A percentile compares a stretch with the other conserved stretches of the same genome.
Evolutionary conservation across 2,797 vertebrate genomes (phyloP).

Genomic region (Rhadinocentrus ornatus): DNA sequence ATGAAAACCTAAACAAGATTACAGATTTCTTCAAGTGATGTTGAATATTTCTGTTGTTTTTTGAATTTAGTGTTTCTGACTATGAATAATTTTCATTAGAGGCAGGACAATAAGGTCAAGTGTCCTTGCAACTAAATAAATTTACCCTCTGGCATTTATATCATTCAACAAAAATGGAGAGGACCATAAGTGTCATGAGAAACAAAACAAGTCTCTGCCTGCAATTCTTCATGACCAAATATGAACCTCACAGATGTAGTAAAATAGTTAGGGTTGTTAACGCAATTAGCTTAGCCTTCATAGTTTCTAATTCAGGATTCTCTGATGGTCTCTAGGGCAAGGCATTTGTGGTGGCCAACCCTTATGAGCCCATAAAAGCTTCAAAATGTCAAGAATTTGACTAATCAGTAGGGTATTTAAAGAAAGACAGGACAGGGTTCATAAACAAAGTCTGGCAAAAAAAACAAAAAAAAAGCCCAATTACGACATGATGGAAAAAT

Average conservation of each 20-base stretch:
- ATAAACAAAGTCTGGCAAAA: conserved; percentile 90
- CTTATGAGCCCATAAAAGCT: conserved; percentile 73
- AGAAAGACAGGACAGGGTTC: conserved; percentile 82
- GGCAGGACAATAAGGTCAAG: conserved; percentile 47
- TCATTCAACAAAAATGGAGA: conserved; percentile 58
- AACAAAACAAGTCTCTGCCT: conserved; percentile 59
- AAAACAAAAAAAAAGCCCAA: conserved; percentile 60
- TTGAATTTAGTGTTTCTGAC: conserved; percentile 39
- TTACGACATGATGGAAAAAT: conserved; percentile 81
- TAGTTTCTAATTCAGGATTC: conserved; percentile 73
- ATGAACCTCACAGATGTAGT: conserved; percentile 71
- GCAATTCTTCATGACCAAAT: conserved; percentile 74
- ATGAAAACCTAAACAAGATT: conserved; percentile 53
- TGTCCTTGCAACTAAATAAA: conserved; percentile 43
- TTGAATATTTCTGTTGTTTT: conserved; percentile 42
- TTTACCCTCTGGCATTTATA: conserved; percentile 47
- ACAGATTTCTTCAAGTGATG: conserved; percentile 30
- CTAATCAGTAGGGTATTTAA: conserved; percentile 87
- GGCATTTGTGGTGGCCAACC: conserved; percentile 62
- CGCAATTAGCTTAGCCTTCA: conserved; percentile 66
- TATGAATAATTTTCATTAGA: conserved; percentile 41
- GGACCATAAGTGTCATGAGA: conserved; percentile 64
- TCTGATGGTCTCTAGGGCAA: conserved; percentile 67
- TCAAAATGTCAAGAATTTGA: conserved; percentile 85
- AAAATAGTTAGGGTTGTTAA: conserved; percentile 60